phyloP scores from a whole-genome alignment of 1,140 invertebrate species.

The Megathymus violae region DNA sequence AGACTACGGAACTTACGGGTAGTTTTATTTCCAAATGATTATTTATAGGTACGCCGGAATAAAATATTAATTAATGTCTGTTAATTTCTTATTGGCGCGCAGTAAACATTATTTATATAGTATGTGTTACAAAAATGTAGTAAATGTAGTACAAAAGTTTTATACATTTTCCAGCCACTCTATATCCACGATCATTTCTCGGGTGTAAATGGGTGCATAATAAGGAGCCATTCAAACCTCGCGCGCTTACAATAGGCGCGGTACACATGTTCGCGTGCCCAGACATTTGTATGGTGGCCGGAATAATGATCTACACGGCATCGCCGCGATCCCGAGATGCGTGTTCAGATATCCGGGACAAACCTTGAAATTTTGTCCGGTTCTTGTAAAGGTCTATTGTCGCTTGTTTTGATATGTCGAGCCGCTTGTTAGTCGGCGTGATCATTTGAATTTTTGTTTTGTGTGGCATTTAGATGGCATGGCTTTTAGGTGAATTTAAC shows the following conservation, averaged over 20 bases:
- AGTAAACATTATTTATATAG: too few relatives aligned
- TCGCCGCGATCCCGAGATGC: conserved; percentile 13
- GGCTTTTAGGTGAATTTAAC: background rate
- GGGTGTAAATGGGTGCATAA: conserved; percentile 80
- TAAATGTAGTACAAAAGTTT: too few relatives aligned
- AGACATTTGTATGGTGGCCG: conserved; percentile 68
- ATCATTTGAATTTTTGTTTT: conserved; percentile 10
- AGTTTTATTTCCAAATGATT: too few relatives aligned
- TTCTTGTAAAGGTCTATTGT: conserved; percentile 20
- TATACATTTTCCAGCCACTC: conserved; percentile 39
- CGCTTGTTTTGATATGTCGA: conserved; percentile 4
- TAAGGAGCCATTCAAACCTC: conserved; percentile 76
- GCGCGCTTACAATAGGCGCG: conserved; percentile 65
- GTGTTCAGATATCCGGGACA: conserved; percentile 29
- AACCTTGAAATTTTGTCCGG: conserved; percentile 32
- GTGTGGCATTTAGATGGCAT: background rate
- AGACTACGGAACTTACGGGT: too few relatives aligned
- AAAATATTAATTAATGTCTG: too few relatives aligned
- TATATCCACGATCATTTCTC: conserved; percentile 44
- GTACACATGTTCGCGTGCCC: conserved; percentile 67
- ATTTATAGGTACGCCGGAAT: too few relatives aligned
- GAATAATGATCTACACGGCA: conserved; percentile 67
- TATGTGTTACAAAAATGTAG: too few relatives aligned
- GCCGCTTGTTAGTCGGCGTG: conserved; percentile 9
- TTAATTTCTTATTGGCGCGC: too few relatives aligned